Conservation (phyloP, 2,888 invertebrate genomes). For the Thalpophila matura region DNA sequence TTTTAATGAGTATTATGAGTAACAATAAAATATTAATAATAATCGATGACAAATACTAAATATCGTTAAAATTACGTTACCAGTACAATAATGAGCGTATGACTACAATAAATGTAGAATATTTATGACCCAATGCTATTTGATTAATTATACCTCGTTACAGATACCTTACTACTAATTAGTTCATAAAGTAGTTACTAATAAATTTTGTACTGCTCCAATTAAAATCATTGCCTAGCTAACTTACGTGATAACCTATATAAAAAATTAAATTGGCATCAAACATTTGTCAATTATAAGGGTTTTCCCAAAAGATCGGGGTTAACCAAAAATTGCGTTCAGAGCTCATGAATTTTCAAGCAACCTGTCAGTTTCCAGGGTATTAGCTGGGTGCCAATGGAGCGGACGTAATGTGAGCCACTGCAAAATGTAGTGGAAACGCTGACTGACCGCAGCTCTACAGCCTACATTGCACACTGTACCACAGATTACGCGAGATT, state of each 20-base stretch:
- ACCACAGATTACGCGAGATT: constrained; percentile 40
- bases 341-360: constrained; percentile 58
- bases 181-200: constrained; percentile 10
- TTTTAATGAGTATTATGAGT: constrained; percentile 11
- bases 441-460: constrained; percentile 42
- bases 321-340: constrained; percentile 45
- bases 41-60: too few relatives aligned
- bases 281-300: background rate
- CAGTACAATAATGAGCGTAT: too few relatives aligned
- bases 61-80: constrained; percentile 8
- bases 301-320: constrained; percentile 6
- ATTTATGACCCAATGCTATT: background rate
- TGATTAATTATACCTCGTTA: constrained; percentile 1
- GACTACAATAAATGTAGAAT: too few relatives aligned
- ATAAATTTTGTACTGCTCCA: constrained; percentile 17
- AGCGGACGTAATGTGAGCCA: constrained; percentile 62
- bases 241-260: background rate
- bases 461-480: constrained; percentile 19
- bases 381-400: constrained; percentile 63
- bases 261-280: background rate
- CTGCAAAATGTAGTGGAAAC: constrained; percentile 65
- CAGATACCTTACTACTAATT: constrained; percentile 7
- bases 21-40: constrained; percentile 1
- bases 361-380: constrained; percentile 61
- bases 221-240: background rate